Base-by-base conservation (phyloP, 2,888 invertebrate genomes). In the Glaucopsyche alexis region DNA sequence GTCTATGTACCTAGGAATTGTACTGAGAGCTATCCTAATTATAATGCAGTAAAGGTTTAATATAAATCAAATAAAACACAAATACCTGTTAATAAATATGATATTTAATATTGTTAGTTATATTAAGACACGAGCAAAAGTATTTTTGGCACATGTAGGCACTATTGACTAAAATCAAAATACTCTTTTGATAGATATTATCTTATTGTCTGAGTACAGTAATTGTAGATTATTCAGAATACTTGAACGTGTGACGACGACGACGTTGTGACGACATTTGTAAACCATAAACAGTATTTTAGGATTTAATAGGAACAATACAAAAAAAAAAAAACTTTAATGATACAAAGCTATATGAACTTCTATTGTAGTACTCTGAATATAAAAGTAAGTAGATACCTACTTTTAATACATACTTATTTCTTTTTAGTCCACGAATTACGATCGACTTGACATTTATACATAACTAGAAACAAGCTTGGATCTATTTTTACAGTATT, bases 21-120 rank as follows among this genome's bases (percentile, higher is more conserved):
- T 40, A 40, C 40, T 40, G 40, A 6, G 6, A 40, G 1, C 0
- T 42, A 42, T 6, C 7, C 5, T 42, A 42, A 42, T 3, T 7
- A 42, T 2, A 42, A 42, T 42, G 42, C 42, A 7, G 42, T 7
- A 42, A 42, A 42, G 6, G 42, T 7, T 42, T 42, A 42, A 42
- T n/a, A n/a, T n/a, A 42, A 42, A 7, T 42, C 42, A 77, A 75
- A 71, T 73, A 74, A 76, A 74, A 74, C 70, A 42, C 70, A 60
- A 7, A 40, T 72, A 52, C n/a, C n/a, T n/a, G 73, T 76, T 77
- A 75, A 76, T 75, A 75, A 76, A 75, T 75, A 75, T 75, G 74
- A 77, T 77, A 77, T 73, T 75, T 5, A 71, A 71, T 72, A 49
- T 67, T 52, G 49, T 73, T 71, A 55, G 2, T 45, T 71, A 47